Conservation (phyloP, 2,113 vertebrate genomes). For the Atlantisia rogersi region DNA sequence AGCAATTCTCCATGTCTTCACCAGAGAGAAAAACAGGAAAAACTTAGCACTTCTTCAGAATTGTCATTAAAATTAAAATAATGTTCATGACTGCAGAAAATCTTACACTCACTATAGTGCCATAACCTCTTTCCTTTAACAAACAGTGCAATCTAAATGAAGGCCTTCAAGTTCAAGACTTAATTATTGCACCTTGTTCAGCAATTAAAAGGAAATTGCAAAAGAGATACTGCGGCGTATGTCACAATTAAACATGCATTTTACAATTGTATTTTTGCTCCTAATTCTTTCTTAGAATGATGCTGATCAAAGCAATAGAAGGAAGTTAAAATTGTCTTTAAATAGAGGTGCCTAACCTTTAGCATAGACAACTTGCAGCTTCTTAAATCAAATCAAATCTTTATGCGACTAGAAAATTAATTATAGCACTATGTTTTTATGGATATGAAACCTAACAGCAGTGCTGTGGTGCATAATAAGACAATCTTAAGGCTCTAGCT, state of each 20-base stretch:
- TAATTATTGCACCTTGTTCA: slow-evolving; percentile 44
- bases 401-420: not conserved
- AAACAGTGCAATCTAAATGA: slow-evolving; percentile 24
- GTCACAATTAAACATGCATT: slow-evolving; percentile 30
- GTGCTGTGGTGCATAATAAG: not conserved
- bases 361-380: not conserved
- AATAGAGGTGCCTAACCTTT: slow-evolving; percentile 39
- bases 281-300: not conserved
- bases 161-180: slow-evolving; percentile 13
- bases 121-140: not conserved
- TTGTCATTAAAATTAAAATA: not conserved
- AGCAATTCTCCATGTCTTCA: not conserved
- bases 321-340: slow-evolving; percentile 37
- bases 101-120: not conserved
- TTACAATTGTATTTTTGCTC: not conserved
- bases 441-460: not conserved
- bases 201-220: slow-evolving; percentile 22
- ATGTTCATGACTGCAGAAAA: not conserved
- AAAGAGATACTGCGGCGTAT: not conserved
- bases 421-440: slow-evolving; percentile 11
- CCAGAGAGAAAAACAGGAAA: not conserved
- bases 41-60: not conserved
- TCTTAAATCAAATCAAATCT: slow-evolving; percentile 35
- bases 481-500: not conserved
- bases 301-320: slow-evolving; percentile 21